Conservation (phyloP, 2,888 invertebrate genomes). For the Tetranychus piercei region DNA sequence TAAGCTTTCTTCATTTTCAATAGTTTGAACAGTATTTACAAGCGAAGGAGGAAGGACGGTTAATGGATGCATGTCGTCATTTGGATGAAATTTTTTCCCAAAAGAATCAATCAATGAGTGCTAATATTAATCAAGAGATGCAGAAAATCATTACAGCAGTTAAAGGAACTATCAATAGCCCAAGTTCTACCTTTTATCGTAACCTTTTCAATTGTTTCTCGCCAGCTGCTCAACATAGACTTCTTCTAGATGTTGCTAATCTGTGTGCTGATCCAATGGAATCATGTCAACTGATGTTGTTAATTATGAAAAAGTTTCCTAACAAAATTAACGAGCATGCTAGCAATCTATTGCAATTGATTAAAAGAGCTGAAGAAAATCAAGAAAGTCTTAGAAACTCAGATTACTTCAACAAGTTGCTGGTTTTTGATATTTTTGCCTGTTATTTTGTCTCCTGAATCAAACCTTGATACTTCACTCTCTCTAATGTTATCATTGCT, state of each 20-base stretch:
- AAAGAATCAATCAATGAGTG: not conserved
- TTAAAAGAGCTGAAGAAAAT: conserved; percentile 6
- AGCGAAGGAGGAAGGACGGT: conserved; percentile 15
- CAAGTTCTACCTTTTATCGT: conserved; percentile 10
- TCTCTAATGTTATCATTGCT: not conserved
- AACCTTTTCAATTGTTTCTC: conserved; percentile 14
- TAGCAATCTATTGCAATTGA: conserved; percentile 11
- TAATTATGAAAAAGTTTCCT: conserved; percentile 19
- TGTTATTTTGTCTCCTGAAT: conserved; percentile 15
- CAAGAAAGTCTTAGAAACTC: not conserved
- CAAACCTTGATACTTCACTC: not conserved
- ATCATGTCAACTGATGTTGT: conserved; percentile 15
- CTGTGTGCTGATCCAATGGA: conserved; percentile 3
- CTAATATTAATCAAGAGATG: conserved; percentile 5
- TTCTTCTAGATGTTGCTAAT: conserved; percentile 11
- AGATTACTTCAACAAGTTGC: conserved; percentile 14
- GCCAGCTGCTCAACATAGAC: conserved; percentile 11
- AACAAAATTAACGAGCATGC: conserved; percentile 17
- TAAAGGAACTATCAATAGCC: not conserved
- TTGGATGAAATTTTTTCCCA: conserved; percentile 9
- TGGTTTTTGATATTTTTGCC: conserved; percentile 20
- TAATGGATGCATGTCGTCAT: conserved; percentile 13
- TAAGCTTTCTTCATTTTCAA: not conserved
- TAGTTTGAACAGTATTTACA: conserved; percentile 19
- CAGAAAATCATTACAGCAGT: conserved; percentile 11